Conservation (phyloP, 2,113 vertebrate species). For the Chlorodrepanis virens region DNA sequence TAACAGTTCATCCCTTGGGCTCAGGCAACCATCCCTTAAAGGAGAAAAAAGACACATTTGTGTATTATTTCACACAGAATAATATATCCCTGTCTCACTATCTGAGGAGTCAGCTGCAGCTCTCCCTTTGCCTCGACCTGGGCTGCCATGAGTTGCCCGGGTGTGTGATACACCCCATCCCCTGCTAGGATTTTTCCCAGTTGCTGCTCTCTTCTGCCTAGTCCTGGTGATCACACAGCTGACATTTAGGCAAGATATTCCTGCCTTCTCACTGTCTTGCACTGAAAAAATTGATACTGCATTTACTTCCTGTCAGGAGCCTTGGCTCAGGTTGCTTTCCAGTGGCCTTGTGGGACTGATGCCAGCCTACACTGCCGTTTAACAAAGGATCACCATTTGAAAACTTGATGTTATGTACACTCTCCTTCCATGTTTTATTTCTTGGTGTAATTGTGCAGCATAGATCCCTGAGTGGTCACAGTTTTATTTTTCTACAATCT, state of each 20-base stretch:
- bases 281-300: background rate
- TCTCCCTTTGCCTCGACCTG: background rate
- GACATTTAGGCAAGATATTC: background rate
- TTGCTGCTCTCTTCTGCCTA: background rate
- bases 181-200: background rate
- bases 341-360: background rate
- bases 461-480: background rate
- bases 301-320: background rate
- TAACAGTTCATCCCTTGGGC: conserved; percentile 60
- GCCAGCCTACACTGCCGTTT: background rate
- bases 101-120: background rate
- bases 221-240: background rate
- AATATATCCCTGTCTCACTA: background rate
- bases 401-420: background rate
- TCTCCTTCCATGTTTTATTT: background rate
- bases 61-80: background rate
- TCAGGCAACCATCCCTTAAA: conserved; percentile 58
- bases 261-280: background rate
- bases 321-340: background rate
- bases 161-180: background rate
- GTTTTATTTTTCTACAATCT: background rate
- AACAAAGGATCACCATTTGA: rapidly evolving
- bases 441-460: background rate
- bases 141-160: background rate
- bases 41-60: background rate